Conservation (phyloP, 2,888 invertebrate genomes). For the Dicranocentrus wangi region DNA sequence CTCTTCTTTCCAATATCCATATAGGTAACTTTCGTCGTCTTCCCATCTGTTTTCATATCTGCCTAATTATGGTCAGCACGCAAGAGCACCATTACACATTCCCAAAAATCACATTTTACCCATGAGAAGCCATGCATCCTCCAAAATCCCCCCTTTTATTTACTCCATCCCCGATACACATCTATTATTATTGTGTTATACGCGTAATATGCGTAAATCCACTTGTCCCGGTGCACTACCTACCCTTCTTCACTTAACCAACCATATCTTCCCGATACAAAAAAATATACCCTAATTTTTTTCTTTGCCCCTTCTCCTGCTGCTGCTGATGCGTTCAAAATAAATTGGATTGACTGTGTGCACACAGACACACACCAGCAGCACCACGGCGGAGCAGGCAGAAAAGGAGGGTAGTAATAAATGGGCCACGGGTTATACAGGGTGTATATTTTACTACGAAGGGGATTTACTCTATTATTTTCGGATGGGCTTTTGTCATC, state of each 20-base stretch:
- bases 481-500: constrained; percentile 30
- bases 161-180: too few relatives aligned
- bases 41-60: constrained; percentile 41
- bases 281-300: too few relatives aligned
- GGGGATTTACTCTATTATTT: constrained; percentile 35
- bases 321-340: neutral
- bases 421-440: neutral
- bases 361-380: neutral
- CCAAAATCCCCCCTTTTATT: too few relatives aligned
- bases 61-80: constrained; percentile 47
- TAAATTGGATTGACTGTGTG: constrained; percentile 27
- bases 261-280: too few relatives aligned
- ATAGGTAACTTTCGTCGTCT: too few relatives aligned
- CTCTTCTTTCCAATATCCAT: too few relatives aligned
- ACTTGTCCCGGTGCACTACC: too few relatives aligned
- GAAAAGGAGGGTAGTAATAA: neutral
- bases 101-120: constrained; percentile 1
- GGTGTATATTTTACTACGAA: neutral
- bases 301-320: too few relatives aligned
- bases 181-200: too few relatives aligned
- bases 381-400: neutral
- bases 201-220: too few relatives aligned
- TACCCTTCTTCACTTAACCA: too few relatives aligned
- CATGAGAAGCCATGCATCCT: constrained; percentile 2
- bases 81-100: constrained; percentile 35